These are phyloP conservation scores for Sciaenops ocellatus DNA, from an alignment of 2,797 vertebrate species.

Conservation along the genomic window DNA sequence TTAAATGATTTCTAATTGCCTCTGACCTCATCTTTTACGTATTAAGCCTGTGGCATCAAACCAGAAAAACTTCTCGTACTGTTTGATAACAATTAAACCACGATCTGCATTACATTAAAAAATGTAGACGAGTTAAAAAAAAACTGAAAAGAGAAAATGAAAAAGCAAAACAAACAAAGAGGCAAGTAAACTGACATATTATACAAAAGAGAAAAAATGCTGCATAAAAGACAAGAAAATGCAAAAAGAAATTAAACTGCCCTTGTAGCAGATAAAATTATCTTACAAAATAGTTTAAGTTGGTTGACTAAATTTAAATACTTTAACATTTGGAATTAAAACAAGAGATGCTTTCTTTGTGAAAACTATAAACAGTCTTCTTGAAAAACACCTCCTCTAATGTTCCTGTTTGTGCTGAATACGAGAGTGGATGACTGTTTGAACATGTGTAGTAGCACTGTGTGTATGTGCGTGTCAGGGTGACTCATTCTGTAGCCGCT, in stretches of 20 bases:
- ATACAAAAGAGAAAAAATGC: background rate
- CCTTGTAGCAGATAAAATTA: too few species aligned
- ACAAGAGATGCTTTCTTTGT: background rate
- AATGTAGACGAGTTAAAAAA: background rate
- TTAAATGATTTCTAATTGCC: background rate
- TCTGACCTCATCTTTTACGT: background rate
- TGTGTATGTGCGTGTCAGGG: slow-evolving; percentile 13
- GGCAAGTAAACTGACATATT: background rate
- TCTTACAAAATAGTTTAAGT: background rate
- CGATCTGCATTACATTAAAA: background rate
- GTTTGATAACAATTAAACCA: background rate
- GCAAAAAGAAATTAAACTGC: slow-evolving; percentile 5
- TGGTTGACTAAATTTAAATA: slow-evolving; percentile 5
- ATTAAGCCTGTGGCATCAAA: background rate
- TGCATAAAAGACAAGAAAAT: background rate
- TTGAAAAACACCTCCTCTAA: slow-evolving; percentile 18
- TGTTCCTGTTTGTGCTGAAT: slow-evolving; percentile 43
- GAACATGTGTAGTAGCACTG: slow-evolving; percentile 1
- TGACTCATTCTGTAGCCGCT: slow-evolving; percentile 80
- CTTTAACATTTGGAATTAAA: background rate
- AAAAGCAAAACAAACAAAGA: background rate
- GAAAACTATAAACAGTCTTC: slow-evolving; percentile 4
- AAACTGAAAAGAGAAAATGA: background rate
- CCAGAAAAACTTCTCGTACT: background rate
- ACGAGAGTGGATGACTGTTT: slow-evolving; percentile 7